Evolutionary conservation across 1,140 invertebrate genomes (phyloP), one percentile per base, ranked within the genome.

Genomic region (Neodiprion fabricii): DNA sequence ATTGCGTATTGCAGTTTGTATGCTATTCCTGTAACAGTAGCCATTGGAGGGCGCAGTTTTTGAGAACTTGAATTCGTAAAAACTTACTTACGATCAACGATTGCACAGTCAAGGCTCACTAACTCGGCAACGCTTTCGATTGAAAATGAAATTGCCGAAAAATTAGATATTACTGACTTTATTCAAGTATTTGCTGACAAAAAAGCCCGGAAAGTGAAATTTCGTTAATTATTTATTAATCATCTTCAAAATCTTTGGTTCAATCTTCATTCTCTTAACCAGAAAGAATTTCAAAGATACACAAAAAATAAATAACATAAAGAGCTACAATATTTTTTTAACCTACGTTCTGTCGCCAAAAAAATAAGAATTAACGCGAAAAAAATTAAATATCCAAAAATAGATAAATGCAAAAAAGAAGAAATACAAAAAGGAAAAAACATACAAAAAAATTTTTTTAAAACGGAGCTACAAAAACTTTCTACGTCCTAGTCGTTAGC

Each of bases 41-140:
- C 76, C 67, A 75, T 74, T 74, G 78, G 78, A 75, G 69, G 76
- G 74, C 68, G 77, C 47, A 78, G 71, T 78, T 78, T 77, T 21
- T 21, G 17, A 12, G 76, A 79, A 79, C 48, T 79, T 11, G 77
- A 79, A 70, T 21, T 21, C 17, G 17, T 21, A 21, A 21, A 21
- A 21, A 21, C 17, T 21, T 21, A 21, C 17, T 21, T 67, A 21
- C 72, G 77, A 71, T 75, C 78, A 70, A 77, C 74, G 9, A 77
- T 75, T 11, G 72, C 76, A 72, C 78, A 79, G 74, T 48, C 21
- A 69, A 74, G 72, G 73, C 50, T 76, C 21, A 71, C 68, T 69
- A 75, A 75, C 47, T 50, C 72, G 48, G 74, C 77, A 65, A 75
- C 67, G 47, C 72, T 75, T 28, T 75, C 74, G 50, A 78, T 78